Evolutionary conservation across 35 echinoderm and acorn worm genomes (phyloP), one percentile per base, ranked within the genome.

Genomic region (Strongylocentrotus purpuratus): DNA sequence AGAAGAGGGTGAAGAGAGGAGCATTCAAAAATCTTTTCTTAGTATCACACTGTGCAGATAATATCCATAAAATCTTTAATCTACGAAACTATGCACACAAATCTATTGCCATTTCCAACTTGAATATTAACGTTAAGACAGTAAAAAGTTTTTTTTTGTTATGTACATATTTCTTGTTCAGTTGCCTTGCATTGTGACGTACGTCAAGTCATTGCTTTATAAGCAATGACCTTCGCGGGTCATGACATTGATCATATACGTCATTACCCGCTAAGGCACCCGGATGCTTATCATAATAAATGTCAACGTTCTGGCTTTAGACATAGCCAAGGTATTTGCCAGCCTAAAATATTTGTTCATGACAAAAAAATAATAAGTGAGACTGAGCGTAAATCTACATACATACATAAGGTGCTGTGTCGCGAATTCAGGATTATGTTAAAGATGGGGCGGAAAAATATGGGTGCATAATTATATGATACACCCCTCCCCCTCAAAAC

Each of bases 211-310:
- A 28, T 70, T 70, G 61, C 61, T 70, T n/a, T n/a, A n/a, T 12
- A 12, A 35, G 45, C 86, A 88, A 46, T 46, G 86, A 33, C 31
- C 87, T 41, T 22, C 31, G 45, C 45, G 45, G 86, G 45, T 35
- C 45, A 9, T 88, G 86, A 32, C 86, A 9, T 88, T 70, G 61
- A 70, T 70, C 61, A 28, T 70, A 14, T 33, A 88, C 87, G 87
- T 88, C 87, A 88, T 35, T 35, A 46, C 22, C 35, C 33, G 87
- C 87, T 88, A 88, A 88, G 87, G 87, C 87, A 88, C 87, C 87
- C 87, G 87, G 87, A 88, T 88, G 87, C 87, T 33, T 88, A 28
- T 20, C 33, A 88, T 7, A 46, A 88, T 25, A 28, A 70, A 70
- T 70, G 28, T 18, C 18, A 70, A 25, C 61, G 5, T 25, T 70